phyloP scores from a whole-genome alignment of 2,113 vertebrate species.

The Menidia beryllina region DNA sequence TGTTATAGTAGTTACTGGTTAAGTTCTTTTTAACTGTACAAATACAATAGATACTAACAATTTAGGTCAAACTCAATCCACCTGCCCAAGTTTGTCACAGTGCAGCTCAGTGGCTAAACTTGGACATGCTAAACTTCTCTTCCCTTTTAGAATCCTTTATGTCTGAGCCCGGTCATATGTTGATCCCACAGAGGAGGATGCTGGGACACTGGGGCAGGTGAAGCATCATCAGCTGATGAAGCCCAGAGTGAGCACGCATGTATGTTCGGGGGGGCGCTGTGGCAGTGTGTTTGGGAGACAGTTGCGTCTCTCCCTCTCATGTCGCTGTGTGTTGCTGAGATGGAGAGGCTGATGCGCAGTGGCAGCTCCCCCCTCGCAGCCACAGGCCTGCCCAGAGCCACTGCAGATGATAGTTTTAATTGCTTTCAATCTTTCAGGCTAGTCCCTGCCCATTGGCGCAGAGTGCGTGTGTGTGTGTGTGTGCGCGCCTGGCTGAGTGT shows the following conservation, averaged over 20 bases:
- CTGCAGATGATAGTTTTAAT: constrained; percentile 91
- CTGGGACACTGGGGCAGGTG: constrained; percentile 32
- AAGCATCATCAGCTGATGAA: constrained; percentile 47
- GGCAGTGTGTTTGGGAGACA: constrained; percentile 55
- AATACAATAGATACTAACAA: constrained; percentile 28
- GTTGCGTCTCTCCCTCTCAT: constrained; percentile 70
- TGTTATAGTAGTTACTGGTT: constrained; percentile 41
- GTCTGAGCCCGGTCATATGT: neutral
- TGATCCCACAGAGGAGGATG: constrained; percentile 19
- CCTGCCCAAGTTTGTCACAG: constrained; percentile 1
- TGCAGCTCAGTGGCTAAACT: neutral
- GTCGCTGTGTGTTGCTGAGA: constrained; percentile 74
- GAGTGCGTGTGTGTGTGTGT: constrained; percentile 66
- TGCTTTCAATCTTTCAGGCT: constrained; percentile 90
- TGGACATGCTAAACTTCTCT: neutral
- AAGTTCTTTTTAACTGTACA: constrained; percentile 42
- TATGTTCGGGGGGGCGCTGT: constrained; percentile 28
- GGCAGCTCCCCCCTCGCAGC: constrained; percentile 85
- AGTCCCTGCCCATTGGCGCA: constrained; percentile 85
- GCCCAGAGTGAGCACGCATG: constrained; percentile 29
- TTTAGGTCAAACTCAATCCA: constrained; percentile 36
- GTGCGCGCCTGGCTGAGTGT: constrained; percentile 27
- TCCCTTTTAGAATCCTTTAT: neutral
- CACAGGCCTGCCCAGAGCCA: constrained; percentile 86
- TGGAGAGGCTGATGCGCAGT: constrained; percentile 83